Conservation (phyloP, 2,888 invertebrate species). For the Polietes domitor region DNA sequence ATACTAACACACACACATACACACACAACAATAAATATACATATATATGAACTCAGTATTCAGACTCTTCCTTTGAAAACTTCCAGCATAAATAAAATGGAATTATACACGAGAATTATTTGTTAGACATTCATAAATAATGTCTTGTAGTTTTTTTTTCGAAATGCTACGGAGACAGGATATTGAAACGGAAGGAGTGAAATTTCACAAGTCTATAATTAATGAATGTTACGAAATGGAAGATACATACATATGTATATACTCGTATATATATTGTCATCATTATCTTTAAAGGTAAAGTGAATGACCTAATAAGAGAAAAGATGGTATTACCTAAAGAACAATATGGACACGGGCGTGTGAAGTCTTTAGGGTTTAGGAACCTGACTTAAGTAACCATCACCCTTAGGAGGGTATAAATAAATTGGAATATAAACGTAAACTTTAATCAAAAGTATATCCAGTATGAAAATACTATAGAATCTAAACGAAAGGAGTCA, state of each 20-base stretch:
- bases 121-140: constrained; percentile 31
- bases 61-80: constrained; percentile 7
- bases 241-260: background rate
- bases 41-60: constrained; percentile 25
- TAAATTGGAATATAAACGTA: too few species aligned
- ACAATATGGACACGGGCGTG: too few species aligned
- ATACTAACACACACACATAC: constrained; percentile 45
- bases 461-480: too few species aligned
- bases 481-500: too few species aligned
- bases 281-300: background rate
- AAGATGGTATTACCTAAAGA: too few species aligned
- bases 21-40: constrained; percentile 13
- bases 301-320: constrained; percentile 6
- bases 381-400: too few species aligned
- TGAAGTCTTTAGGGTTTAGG: too few species aligned
- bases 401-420: too few species aligned
- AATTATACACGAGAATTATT: background rate
- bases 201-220: background rate
- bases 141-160: background rate
- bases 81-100: constrained; percentile 10
- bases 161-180: background rate
- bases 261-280: constrained; percentile 5
- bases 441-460: too few species aligned
- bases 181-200: background rate
- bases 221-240: background rate